Evolutionary conservation across 2,888 invertebrate species (phyloP).

Genomic region (Caenorhabditis sp.): DNA sequence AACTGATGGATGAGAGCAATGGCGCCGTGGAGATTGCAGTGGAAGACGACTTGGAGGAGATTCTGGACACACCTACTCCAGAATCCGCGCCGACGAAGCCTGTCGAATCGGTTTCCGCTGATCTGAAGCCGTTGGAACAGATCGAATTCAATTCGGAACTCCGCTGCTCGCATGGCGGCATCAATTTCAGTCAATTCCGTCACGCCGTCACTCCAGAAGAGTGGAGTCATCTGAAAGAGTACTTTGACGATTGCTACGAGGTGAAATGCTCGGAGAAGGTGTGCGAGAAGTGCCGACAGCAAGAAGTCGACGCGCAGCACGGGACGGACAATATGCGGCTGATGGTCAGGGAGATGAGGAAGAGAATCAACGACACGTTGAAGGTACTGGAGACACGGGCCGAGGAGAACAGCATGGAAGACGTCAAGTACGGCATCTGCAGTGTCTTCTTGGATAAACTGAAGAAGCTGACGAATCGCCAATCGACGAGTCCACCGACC

Average conservation of each 20-base stretch:
- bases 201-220: conserved; percentile 70
- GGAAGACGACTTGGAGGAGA: conserved; percentile 30
- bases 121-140: conserved; percentile 1
- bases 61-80: not conserved
- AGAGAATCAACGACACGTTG: conserved; percentile 51
- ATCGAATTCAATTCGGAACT: conserved; percentile 68
- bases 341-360: conserved; percentile 55
- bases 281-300: conserved; percentile 52
- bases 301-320: conserved; percentile 52
- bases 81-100: conserved; percentile 10
- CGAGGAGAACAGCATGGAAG: not conserved
- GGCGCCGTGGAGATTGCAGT: not conserved
- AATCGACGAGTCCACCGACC: conserved; percentile 47
- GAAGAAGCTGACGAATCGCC: conserved; percentile 38
- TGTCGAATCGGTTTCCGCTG: conserved; percentile 9
- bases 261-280: conserved; percentile 58
- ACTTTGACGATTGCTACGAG: conserved; percentile 55
- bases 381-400: conserved; percentile 29
- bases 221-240: conserved; percentile 69
- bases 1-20: conserved; percentile 42
- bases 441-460: conserved; percentile 61
- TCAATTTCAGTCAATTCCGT: conserved; percentile 71
- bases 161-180: conserved; percentile 65
- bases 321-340: conserved; percentile 47
- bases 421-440: conserved; percentile 59